Evolutionary conservation across 2,797 vertebrate genomes (phyloP), one percentile per base, ranked within the genome.

Genomic region (Paramormyrops hopkinsi): DNA sequence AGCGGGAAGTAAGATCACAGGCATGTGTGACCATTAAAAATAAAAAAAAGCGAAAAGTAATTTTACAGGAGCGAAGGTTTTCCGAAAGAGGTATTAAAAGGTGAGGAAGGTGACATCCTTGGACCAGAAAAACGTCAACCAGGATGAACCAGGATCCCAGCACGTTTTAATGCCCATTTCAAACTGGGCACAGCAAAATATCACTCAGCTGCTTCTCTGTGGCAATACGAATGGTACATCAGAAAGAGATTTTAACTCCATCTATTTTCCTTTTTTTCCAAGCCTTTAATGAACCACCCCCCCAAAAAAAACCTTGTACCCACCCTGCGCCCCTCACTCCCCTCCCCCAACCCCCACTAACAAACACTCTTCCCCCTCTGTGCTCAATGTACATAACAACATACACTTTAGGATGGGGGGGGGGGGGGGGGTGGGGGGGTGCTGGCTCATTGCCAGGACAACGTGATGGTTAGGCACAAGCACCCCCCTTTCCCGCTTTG

Each of bases 391-490:
- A 96, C 95, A 97, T 96, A 95, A 95, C 94, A 94, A 92, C 94
- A 93, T 95, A 95, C 93, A 95, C 95, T 96, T 96, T 95, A 96
- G 95, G 95, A 94, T 93, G 93, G 94, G 96, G 65, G 65, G 29
- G 25, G 8, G 65, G 29, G 25, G 8, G 65, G 69, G 65, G 65
- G 1, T 1, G 62, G 69, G 69, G 69, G 69, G 19, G 69, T 76
- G 69, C 95, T 93, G 92, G 93, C 95, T 92, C 87, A 96, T 97
- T 96, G 95, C 96, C 95, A 97, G 96, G 96, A 96, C 95, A 97
- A 97, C 97, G 94, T 2, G 91, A 96, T 97, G 95, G 94, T 96
- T 96, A 97, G 95, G 96, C 96, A 97, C 96, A 96, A 95, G 94
- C 92, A 93, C 89, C 93, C 95, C 95, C 92, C 92, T 94, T 94